Base-by-base conservation (phyloP, 2,888 invertebrate species). In the Phasia obesa region DNA sequence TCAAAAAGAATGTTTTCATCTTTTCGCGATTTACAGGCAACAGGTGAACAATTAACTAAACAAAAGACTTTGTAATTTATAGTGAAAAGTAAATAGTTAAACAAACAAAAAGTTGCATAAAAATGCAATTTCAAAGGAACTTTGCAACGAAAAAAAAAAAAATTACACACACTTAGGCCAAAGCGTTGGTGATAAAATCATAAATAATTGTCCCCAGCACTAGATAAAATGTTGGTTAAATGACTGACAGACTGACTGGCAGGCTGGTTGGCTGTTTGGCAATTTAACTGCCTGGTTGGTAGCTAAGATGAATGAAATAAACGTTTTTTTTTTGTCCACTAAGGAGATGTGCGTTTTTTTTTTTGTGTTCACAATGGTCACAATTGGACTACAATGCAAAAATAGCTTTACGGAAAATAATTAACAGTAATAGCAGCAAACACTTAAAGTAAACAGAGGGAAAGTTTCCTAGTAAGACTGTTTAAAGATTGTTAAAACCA, bases 111-210 rank as follows among this genome's bases (percentile, higher is more conserved):
- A 47, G 53, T 78, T 75, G 74, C 74, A 74, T 64, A 75, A 78
- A 70, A 83, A 75, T 17, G 53, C 53, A 60, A 75, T 83, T 75
- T 83, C 51, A 70, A 59, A 83, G 82, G 70, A 83, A 75, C 79
- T 78, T 70, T 21, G 9, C 27, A 31, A 73, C n/a, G 42, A 17
- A 49, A 53, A 11, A 62, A 13, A 60, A 70, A 62, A 74, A 75
- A 70, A 27, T 19, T 42, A 21, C 35, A 47, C 31, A 31, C 38
- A 51, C 53, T 38, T n/a, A 38, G 49, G 49, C 38, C 19, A 51
- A 70, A 60, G 83, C 83, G 83, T 83, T 75, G 83, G 83, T 83
- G 83, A 83, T 83, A 70, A 83, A 83, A 83, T 83, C 79, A 83
- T 71, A 83, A 79, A 75, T 83, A 83, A 83, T 83, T 83, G 70